These are phyloP conservation scores for Lepidostoma basale DNA, from an alignment of 1,140 invertebrate species.

Conservation along the genomic window DNA sequence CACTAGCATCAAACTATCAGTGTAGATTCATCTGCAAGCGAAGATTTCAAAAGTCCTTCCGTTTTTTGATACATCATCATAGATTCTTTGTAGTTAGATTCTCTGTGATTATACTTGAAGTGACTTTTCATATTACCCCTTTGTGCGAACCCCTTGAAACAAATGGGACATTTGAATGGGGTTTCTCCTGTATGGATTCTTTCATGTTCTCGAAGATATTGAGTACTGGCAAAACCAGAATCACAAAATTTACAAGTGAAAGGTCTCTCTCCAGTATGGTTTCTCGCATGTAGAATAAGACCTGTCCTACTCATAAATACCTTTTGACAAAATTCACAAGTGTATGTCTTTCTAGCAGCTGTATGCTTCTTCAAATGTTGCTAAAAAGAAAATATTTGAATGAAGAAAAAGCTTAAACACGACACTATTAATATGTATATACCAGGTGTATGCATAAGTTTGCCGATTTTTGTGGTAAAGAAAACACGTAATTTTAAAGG, in stretches of 20 bases:
- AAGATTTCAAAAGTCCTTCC: no score
- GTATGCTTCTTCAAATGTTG: no score
- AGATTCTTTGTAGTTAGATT: slow-evolving; percentile 25
- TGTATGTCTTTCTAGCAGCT: no score
- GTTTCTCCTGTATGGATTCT: slow-evolving; percentile 67
- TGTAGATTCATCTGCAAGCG: no score
- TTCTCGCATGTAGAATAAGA: slow-evolving; percentile 42
- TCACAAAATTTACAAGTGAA: slow-evolving; percentile 48
- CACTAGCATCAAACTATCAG: no score
- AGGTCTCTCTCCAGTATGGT: slow-evolving; percentile 46
- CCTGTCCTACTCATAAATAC: slow-evolving; percentile 46
- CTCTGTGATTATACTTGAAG: slow-evolving; percentile 45
- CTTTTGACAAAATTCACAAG: slow-evolving; percentile 55
- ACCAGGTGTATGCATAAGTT: no score
- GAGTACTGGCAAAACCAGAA: slow-evolving; percentile 40
- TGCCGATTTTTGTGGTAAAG: no score
- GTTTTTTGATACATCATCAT: no score
- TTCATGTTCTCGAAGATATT: slow-evolving; percentile 60
- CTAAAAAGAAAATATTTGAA: no score
- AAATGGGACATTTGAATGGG: slow-evolving; percentile 57
- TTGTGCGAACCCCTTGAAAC: slow-evolving; percentile 52
- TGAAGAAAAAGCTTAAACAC: no score
- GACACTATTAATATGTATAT: no score
- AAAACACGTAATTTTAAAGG: no score
- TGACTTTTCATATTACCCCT: slow-evolving; percentile 47